Base-by-base conservation (phyloP, 2,888 invertebrate genomes). In the Mamestra brassicae region DNA sequence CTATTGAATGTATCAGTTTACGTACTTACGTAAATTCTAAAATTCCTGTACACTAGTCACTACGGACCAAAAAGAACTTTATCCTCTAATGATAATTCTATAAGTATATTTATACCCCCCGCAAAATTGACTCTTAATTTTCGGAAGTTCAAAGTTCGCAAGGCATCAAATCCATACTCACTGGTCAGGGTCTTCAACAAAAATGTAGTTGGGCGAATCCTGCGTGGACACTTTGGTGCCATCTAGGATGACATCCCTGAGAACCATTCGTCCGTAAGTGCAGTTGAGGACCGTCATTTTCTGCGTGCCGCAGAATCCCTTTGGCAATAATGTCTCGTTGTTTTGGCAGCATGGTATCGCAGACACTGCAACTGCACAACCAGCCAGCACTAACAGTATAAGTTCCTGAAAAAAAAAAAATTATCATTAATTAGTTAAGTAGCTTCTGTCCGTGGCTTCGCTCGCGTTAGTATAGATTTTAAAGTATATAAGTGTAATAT, bases 151-250 rank as follows among this genome's bases (percentile, higher is more conserved):
- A 26, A 26, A 26, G 50, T 60, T 36, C 13, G 13, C 11, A 47
- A 47, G 17, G 26, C 10, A 13, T 38, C 45, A 26, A 72, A 61
- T 52, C 36, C 8, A 64, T 78, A 81, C 86, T 85, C 7, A 96
- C 96, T 91, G 87, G 4, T 80, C 84, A 11, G 95, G 93, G 80
- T 96, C 94, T 78, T 95, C 94, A 8, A 91, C 94, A 71, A 95
- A 94, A 3, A 93, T 86, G 71, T 89, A 95, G 11, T 85, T 87
- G 0, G 95, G 95, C 0, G 95, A 81, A 75, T 96, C 96, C 54
- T 85, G 79, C 0, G 96, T 95, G 36, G 93, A 93, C 3, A 96
- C 89, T 80, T 94, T 95, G 72, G 92, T 89, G 2, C 94, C 95
- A 0, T 89, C 88, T 1, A 96, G 70, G 45, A 94, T 86, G 17